phyloP scores from a whole-genome alignment of 2,113 vertebrate species.

The Callaeas wilsoni region DNA sequence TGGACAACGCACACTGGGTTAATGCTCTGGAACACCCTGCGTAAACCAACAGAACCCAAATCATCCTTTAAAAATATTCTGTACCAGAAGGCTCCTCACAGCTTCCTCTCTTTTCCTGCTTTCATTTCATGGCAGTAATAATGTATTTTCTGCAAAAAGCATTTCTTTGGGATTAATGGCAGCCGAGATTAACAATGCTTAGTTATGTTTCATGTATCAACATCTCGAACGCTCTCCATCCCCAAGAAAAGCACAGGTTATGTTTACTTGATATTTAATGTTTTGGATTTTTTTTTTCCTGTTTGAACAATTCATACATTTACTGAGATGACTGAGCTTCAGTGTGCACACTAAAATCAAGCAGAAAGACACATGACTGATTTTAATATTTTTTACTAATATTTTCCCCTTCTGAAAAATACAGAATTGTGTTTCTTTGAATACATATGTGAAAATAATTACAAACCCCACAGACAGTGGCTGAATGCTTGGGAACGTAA shows the following conservation, averaged over 20 bases:
- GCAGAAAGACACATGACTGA: background rate
- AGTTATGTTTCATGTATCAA: background rate
- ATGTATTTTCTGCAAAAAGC: background rate
- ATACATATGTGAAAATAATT: background rate
- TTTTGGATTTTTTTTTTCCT: fast-evolving
- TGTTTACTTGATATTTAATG: background rate
- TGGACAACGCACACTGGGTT: background rate
- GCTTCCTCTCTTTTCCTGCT: background rate
- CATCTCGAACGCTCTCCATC: background rate
- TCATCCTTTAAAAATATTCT: background rate
- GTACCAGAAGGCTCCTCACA: background rate
- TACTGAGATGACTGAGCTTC: background rate
- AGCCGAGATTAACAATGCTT: background rate
- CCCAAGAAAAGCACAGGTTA: background rate
- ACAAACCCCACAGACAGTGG: background rate
- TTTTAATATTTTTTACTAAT: background rate
- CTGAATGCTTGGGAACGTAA: background rate
- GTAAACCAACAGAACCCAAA: background rate
- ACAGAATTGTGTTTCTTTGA: background rate
- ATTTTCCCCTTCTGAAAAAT: background rate
- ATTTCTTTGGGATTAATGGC: background rate
- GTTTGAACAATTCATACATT: background rate
- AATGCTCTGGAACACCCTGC: background rate
- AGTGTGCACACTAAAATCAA: background rate
- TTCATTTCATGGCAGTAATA: background rate